Conservation (phyloP, 2,797 vertebrate species). For the Aldrovandia affinis region DNA sequence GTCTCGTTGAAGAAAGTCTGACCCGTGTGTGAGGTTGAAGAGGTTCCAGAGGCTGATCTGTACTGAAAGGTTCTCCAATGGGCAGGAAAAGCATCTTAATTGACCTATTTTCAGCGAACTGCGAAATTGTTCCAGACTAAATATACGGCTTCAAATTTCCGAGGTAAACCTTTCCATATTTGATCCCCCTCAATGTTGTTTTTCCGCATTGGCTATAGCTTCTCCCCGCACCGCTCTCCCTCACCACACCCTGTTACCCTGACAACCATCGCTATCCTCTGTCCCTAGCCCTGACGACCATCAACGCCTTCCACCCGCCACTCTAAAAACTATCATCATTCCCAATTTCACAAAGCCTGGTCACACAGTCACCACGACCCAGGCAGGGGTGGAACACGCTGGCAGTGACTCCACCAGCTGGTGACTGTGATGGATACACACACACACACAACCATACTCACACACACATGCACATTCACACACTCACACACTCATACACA, state of each 20-base stretch:
- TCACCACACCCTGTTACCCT: slow-evolving; percentile 30
- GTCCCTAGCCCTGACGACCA: slow-evolving; percentile 16
- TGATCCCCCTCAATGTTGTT: slow-evolving; percentile 25
- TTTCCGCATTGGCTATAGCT: slow-evolving; percentile 45
- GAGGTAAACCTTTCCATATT: slow-evolving; percentile 18
- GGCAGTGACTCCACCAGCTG: too few species aligned
- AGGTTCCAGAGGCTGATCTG: neutral
- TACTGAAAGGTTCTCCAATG: neutral
- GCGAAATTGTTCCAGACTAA: slow-evolving; percentile 45
- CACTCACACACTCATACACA: neutral
- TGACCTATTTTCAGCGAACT: slow-evolving; percentile 44
- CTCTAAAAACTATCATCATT: neutral
- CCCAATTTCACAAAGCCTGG: too few species aligned
- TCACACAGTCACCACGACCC: neutral
- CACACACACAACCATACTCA: neutral
- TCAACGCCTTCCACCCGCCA: slow-evolving; percentile 26
- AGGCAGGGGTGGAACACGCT: too few species aligned
- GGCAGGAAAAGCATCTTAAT: slow-evolving; percentile 18
- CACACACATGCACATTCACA: too few species aligned
- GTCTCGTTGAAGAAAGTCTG: neutral
- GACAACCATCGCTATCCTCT: slow-evolving; percentile 13
- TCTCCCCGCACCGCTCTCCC: slow-evolving; percentile 12
- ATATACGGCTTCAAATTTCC: slow-evolving; percentile 36
- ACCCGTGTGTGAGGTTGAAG: neutral
- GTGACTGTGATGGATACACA: neutral